phyloP scores from a whole-genome alignment of 2,888 invertebrate species.

The Meteorus cinctellus region DNA sequence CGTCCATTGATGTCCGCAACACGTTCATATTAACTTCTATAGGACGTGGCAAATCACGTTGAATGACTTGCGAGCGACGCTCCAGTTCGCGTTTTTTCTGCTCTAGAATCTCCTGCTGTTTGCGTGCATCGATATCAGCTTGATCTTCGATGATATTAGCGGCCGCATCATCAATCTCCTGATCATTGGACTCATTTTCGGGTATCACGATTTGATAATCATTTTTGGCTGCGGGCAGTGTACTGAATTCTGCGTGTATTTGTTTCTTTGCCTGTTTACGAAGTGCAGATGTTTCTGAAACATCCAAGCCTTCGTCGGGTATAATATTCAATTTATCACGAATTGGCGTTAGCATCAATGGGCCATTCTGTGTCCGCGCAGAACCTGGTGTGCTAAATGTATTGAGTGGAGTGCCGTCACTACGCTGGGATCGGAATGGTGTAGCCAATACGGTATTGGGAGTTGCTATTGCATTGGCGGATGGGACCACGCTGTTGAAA shows the following conservation, averaged over 20 bases:
- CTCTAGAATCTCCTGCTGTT: conserved; percentile 81
- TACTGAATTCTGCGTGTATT: conserved; percentile 84
- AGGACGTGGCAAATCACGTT: conserved; percentile 84
- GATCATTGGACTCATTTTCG: conserved; percentile 81
- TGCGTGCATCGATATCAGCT: conserved; percentile 86
- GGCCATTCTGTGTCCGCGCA: conserved; percentile 76
- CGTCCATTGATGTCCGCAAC: conserved; percentile 83
- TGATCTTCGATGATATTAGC: conserved; percentile 83
- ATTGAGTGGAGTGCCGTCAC: conserved; percentile 75
- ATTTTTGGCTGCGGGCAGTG: conserved; percentile 93
- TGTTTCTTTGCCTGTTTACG: conserved; percentile 84
- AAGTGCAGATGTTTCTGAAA: conserved; percentile 82
- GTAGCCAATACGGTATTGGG: conserved; percentile 94
- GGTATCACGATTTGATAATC: conserved; percentile 99
- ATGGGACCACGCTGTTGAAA: conserved; percentile 89
- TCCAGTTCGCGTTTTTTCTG: conserved; percentile 81
- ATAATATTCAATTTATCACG: conserved; percentile 97
- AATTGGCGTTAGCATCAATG: conserved; percentile 80
- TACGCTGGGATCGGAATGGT: conserved; percentile 85
- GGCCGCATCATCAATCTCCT: conserved; percentile 67
- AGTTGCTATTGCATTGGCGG: conserved; percentile 82
- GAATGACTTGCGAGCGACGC: conserved; percentile 89
- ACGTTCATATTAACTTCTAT: conserved; percentile 89
- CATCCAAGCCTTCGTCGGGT: conserved; percentile 85
- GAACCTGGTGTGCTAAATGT: conserved; percentile 77